These are phyloP conservation scores for Cyanoderma ruficeps DNA, from an alignment of 2,113 vertebrate species.

Conservation along the genomic window DNA sequence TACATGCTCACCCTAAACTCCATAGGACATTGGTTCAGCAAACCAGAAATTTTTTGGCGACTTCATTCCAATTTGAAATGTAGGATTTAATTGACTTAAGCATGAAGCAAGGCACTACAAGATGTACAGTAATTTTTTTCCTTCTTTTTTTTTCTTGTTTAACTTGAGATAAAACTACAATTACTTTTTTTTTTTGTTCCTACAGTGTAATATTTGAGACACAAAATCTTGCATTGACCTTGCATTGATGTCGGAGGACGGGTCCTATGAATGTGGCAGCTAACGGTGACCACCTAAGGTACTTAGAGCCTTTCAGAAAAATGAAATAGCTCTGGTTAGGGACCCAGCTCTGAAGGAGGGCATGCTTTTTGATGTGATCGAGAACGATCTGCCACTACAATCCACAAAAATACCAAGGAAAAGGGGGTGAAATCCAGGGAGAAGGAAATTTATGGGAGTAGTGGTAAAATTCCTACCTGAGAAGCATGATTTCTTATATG, in stretches of 20 bases:
- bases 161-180: background rate
- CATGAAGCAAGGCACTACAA: background rate
- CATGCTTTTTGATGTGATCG: rapidly evolving
- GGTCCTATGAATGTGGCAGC: background rate
- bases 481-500: background rate
- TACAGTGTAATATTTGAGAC: background rate
- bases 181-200: background rate
- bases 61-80: background rate
- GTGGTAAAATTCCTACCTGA: background rate
- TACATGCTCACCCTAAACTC: background rate
- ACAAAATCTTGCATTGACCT: background rate
- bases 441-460: background rate
- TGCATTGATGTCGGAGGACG: background rate
- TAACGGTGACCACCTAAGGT: background rate
- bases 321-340: background rate
- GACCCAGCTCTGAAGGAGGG: background rate
- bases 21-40: background rate
- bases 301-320: background rate
- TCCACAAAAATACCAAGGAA: background rate
- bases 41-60: background rate
- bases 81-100: background rate
- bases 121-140: too few relatives aligned
- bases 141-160: too few relatives aligned
- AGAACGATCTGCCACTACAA: background rate
- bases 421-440: background rate